Evolutionary conservation across 2,113 vertebrate genomes (phyloP), one percentile per base, ranked within the genome.

Genomic region (Motacilla tschutschensis): DNA sequence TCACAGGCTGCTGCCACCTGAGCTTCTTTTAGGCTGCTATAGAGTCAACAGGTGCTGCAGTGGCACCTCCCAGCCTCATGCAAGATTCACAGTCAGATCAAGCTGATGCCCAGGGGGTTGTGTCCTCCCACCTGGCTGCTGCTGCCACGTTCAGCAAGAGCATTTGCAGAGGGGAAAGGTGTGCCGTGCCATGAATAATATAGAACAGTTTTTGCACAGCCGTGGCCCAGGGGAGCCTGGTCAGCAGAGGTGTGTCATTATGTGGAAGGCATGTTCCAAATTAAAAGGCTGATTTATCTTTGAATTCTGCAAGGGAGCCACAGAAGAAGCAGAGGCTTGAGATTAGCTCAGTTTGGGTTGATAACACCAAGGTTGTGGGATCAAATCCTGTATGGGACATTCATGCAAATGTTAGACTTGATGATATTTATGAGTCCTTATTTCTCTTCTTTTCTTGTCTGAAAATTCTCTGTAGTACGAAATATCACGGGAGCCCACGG

Each of bases 381-480:
- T 29, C 19, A 18, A 20, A 29, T 10, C 8, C 15, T 47, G 19
- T 40, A 17, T 40, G 17, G 43, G 36, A 7, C 20, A 36, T 22
- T 58, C 26, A 43, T 50, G 31, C 35, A 64, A 48, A 12, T 36
- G n/a, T 15, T 50, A 21, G 36, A 36, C 21, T 36, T 58, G 17
- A 36, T 43, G 35, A 43, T 21, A 9, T 29, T 65, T 58, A 14
- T 58, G 60, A 65, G 11, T 57, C 14, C 36, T 93, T 50, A 54
- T 58, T 81, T 86, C 20, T 85, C 63, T 62, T 63, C 48, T 88
- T 75, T 75, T 73, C 67, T 84, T 88, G n/a, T 87, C 40, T 64
- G 63, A 86, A 73, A 86, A 33, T 87, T 77, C 57, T 78, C 31
- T 85, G 10, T 58, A 94, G 94, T 93, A 93, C 0, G 72, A 71